Percentiles rank a stretch among this genome's conserved stretches.
phyloP scores from a whole-genome alignment of 1,140 invertebrate genomes.

The Campoletis sonorensis region DNA sequence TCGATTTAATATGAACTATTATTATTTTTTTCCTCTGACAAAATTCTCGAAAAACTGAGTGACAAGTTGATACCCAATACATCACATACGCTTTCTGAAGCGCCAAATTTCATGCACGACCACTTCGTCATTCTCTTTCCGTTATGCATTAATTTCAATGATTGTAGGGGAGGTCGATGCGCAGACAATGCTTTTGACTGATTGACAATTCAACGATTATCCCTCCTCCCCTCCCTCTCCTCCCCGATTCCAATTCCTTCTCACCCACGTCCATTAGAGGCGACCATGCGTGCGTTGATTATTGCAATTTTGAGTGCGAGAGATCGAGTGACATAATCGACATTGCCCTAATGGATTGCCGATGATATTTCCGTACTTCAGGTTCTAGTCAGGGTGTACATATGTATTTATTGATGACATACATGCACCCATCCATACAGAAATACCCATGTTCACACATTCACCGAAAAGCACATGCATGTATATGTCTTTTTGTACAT shows the following conservation, averaged over 20 bases:
- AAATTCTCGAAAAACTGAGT: not conserved
- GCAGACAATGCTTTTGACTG: not conserved
- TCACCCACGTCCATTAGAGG: not conserved
- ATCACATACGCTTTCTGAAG: not conserved
- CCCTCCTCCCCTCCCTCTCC: not conserved
- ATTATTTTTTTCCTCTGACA: too few species aligned
- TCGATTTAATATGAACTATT: too few species aligned
- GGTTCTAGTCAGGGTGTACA: not conserved
- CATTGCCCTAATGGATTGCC: conserved; percentile 57
- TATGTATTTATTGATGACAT: not conserved
- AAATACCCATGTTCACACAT: not conserved
- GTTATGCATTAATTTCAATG: conserved; percentile 21
- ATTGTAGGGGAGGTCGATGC: not conserved
- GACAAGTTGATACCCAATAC: not conserved
- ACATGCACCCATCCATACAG: not conserved
- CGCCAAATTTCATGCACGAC: not conserved
- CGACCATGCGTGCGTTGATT: conserved; percentile 17
- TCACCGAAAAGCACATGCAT: not conserved
- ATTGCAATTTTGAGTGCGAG: conserved; percentile 43
- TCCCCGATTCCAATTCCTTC: not conserved
- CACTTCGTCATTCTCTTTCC: not conserved
- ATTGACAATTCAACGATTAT: conserved; percentile 40
- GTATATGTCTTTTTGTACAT: not conserved
- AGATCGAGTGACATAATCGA: conserved; percentile 55
- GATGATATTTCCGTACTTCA: conserved; percentile 53